Evolutionary conservation across 2,888 invertebrate genomes (phyloP), one percentile per base, ranked within the genome.

Genomic region (Aquatica leii): DNA sequence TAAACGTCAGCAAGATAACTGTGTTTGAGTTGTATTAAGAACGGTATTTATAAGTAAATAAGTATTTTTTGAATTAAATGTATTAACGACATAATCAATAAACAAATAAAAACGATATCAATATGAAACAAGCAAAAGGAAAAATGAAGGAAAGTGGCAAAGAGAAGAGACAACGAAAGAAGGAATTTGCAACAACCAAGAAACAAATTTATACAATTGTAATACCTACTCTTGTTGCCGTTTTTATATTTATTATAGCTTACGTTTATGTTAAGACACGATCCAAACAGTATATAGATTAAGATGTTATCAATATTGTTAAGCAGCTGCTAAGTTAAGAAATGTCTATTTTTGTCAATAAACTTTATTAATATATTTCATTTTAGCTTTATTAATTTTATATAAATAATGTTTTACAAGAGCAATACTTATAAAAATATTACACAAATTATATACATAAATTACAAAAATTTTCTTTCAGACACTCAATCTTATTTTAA

Each of bases 231-330:
- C 76, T 91, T 66, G 89, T 86, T 50, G 89, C 88, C 21, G 83
- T 93, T 68, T 89, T 89, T 71, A 77, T 91, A 55, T 82, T 93
- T 55, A 90, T 94, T 71, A 87, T 88, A 59, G 86, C 88, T 17
- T 93, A 92, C 77, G 89, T 94, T 59, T 94, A 93, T 78, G 79
- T 91, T 48, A 93, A 93, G 82, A 93, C 93, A 11, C 86, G 93
- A 74, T 92, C 93, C 59, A 78, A 70, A 63, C 71, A 71, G 60
- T 73, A 73, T 52, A 56, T 71, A 43, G 65, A 65, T 51, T 67
- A 57, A 67, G 20, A 5, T 35, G 9, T 40, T 40, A n/a, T 2
- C 3, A 40, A 43, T 17, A 15, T 21, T 50, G 50, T 50, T 50
- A 24, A 21, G 17, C 24, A 24, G 46, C 18, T 18, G 9, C 46